Base-by-base conservation (phyloP, 2,888 invertebrate species). In the Ctenicera cuprea region DNA sequence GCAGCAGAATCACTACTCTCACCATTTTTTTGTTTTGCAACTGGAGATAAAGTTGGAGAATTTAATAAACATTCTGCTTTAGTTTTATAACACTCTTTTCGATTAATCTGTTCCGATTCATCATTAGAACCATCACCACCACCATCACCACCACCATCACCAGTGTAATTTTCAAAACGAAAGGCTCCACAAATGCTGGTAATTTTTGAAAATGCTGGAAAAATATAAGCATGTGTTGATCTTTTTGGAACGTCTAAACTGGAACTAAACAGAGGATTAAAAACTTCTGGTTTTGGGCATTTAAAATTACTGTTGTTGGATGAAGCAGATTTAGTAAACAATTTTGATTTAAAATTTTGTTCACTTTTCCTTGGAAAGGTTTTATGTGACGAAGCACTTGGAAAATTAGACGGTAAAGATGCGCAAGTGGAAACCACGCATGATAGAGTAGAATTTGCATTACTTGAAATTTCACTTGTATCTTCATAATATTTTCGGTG, bases 161-260 rank as follows among this genome's bases (percentile, higher is more conserved):
- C 20, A 3, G 20, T 18, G 16, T 11, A 16, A 18, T 5, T 4
- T 7, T 18, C 8, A 18, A 11, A 18, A 20, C 0, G 0, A 16
- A 18, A 11, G 1, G 0, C 18, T 43, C 43, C 14, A 43, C 8
- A 7, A n/a, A 43, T 14, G 4, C 16, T 61, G 22, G 65, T 68
- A 30, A 75, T 68, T 67, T 59, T 50, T 33, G 75, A 41, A 12
- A 75, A 41, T 1, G 72, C 67, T 16, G 75, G 75, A 64, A 72
- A 75, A 20, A 41, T 8, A 14, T 30, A 64, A 11, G 20, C 8
- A 3, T 52, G 7, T 33, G 16, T 33, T 0, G n/a, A 45, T 45
- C 20, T 67, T 67, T 57, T 74, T 1, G 67, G 71, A 33, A 74
- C 30, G 3, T 75, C 75, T 33, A 72, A 33, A 38, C 75, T 59